Conservation (phyloP, 2,888 invertebrate species). For the Eulithis prunata region DNA sequence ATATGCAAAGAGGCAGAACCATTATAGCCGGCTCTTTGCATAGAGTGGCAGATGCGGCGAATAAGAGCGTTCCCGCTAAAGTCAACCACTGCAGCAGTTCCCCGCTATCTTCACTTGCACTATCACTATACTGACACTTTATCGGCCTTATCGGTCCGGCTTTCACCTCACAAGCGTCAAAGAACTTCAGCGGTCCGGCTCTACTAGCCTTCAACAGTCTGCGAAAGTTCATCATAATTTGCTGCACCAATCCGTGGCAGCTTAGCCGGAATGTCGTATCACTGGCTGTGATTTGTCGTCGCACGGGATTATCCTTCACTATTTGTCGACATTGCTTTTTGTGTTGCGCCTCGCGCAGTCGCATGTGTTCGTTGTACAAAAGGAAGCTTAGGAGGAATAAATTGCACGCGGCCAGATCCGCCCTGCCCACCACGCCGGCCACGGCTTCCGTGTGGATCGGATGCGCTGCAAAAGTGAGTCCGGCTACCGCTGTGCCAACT, state of each 20-base stretch:
- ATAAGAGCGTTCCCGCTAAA: constrained; percentile 84
- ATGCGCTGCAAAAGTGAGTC: constrained; percentile 96
- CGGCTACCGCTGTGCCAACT: constrained; percentile 90
- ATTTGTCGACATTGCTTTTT: constrained; percentile 68
- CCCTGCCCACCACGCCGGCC: constrained; percentile 97
- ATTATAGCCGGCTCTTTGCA: constrained; percentile 98
- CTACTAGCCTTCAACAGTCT: constrained; percentile 71
- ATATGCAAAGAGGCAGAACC: constrained; percentile 94
- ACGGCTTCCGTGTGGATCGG: constrained; percentile 99
- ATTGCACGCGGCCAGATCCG: constrained; percentile 96
- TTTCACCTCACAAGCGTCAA: constrained; percentile 67
- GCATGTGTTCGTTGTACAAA: constrained; percentile 92
- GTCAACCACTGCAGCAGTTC: constrained; percentile 82
- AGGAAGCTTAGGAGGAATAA: constrained; percentile 95
- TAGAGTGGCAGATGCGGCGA: constrained; percentile 92
- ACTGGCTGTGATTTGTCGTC: constrained; percentile 56
- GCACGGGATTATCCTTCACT: constrained; percentile 61
- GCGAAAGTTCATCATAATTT: constrained; percentile 75
- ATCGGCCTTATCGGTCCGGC: constrained; percentile 60
- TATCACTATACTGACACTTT: constrained; percentile 73
- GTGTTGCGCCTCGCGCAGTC: constrained; percentile 82
- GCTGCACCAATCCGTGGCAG: constrained; percentile 74
- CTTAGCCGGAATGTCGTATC: constrained; percentile 73
- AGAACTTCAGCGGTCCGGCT: constrained; percentile 71
- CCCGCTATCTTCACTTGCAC: constrained; percentile 74